Conservation (phyloP, 1,140 invertebrate genomes). For the Temnothorax curvispinosus region DNA sequence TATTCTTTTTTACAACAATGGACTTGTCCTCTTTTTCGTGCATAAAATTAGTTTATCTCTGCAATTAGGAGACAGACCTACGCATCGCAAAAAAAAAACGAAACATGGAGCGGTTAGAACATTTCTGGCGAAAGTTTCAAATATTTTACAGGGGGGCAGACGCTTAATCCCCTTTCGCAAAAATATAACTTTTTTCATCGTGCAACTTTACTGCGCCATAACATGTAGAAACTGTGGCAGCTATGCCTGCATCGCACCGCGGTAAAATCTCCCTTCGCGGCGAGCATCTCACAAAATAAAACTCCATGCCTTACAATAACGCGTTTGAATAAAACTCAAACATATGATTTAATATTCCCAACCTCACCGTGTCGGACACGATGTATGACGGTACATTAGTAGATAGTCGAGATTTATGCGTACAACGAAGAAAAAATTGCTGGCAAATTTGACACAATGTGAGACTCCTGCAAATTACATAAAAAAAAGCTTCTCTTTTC, state of each 20-base stretch:
- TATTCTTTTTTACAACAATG: neutral
- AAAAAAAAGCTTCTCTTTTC: neutral
- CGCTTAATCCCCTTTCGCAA: slow-evolving; percentile 49
- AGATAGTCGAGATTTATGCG: slow-evolving; percentile 17
- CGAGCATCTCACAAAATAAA: slow-evolving; percentile 25
- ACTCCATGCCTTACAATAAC: slow-evolving; percentile 27
- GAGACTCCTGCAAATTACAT: neutral
- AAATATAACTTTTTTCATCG: slow-evolving; percentile 52
- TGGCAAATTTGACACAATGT: slow-evolving; percentile 1
- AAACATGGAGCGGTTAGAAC: neutral
- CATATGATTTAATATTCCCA: slow-evolving; percentile 45
- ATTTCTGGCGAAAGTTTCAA: slow-evolving; percentile 33
- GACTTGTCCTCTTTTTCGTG: neutral
- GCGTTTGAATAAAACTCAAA: slow-evolving; percentile 42
- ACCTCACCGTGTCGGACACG: neutral
- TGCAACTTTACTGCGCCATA: slow-evolving; percentile 36
- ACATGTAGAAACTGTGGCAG: slow-evolving; percentile 45
- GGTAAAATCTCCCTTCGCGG: slow-evolving; percentile 2
- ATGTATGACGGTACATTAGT: neutral
- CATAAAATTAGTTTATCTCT: neutral
- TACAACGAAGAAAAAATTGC: neutral
- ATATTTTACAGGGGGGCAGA: slow-evolving; percentile 26
- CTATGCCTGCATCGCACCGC: slow-evolving; percentile 36
- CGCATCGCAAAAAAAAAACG: slow-evolving; percentile 11
- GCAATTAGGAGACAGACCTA: neutral